Evolutionary conservation across 37 sponge, comb jelly and placozoan species (phyloP).

Genomic region (Crambe crambe): DNA sequence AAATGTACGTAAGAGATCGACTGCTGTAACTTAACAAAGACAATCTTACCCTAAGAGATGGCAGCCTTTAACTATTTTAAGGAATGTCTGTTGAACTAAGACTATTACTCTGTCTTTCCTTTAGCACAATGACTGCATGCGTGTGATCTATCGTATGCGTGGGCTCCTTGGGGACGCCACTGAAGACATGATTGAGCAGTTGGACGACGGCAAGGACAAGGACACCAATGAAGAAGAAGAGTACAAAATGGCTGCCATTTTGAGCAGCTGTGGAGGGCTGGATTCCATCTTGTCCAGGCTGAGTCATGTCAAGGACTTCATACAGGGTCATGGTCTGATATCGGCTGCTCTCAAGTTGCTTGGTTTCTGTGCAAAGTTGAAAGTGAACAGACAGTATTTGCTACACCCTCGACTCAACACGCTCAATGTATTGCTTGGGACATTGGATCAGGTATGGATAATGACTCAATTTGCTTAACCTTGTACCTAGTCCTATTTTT

Average conservation of each 20-base stretch:
- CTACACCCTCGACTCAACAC: constrained; percentile 75
- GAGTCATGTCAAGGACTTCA: constrained; percentile 54
- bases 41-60: not conserved
- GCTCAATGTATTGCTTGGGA: constrained; percentile 57
- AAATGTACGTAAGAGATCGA: constrained; percentile 30
- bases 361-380: constrained; percentile 75
- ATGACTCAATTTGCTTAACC: too few species aligned
- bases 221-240: constrained; percentile 79
- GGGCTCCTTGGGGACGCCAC: constrained; percentile 96
- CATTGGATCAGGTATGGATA: constrained; percentile 56
- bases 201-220: constrained; percentile 62
- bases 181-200: constrained; percentile 87
- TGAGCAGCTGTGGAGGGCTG: constrained; percentile 79
- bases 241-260: constrained; percentile 81
- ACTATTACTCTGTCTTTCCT: not conserved
- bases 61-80: too few species aligned
- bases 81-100: not conserved
- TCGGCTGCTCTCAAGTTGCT: constrained; percentile 80
- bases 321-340: constrained; percentile 71
- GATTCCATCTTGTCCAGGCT: constrained; percentile 81
- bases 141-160: constrained; percentile 91
- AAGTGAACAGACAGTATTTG: constrained; percentile 77
- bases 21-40: not conserved
- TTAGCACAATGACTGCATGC: constrained; percentile 71
- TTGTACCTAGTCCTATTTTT: too few species aligned